Evolutionary conservation across 2,888 invertebrate species (phyloP).

Genomic region (Ditula angustiorana): DNA sequence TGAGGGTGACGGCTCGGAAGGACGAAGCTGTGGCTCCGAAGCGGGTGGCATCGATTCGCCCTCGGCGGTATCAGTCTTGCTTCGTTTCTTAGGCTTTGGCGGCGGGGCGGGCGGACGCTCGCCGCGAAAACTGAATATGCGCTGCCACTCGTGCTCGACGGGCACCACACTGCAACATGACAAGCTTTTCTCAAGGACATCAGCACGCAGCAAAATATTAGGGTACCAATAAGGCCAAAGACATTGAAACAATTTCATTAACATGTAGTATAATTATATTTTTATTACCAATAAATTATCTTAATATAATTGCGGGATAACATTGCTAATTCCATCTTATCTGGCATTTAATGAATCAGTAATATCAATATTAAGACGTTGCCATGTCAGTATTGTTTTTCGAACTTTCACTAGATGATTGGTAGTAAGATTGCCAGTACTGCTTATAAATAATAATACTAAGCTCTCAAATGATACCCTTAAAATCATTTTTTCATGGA

Average conservation of each 20-base stretch:
- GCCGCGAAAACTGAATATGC: slow-evolving; percentile 10
- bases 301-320: no score
- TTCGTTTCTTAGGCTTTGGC: background rate
- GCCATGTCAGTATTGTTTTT: no score
- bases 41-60: background rate
- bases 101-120: slow-evolving; percentile 24
- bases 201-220: background rate
- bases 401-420: no score
- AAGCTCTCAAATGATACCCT: no score
- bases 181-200: background rate
- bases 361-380: no score
- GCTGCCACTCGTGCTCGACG: slow-evolving; percentile 28
- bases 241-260: background rate
- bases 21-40: background rate
- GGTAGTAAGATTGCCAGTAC: no score
- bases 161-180: slow-evolving; percentile 12
- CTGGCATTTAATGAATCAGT: no score
- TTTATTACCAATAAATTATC: no score
- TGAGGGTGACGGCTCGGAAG: background rate
- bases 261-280: no score
- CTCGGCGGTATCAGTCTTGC: background rate
- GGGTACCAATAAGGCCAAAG: background rate
- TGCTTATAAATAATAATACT: no score
- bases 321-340: no score
- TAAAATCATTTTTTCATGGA: no score